Evolutionary conservation across 2,888 invertebrate species (phyloP), one percentile per base, ranked within the genome.

Genomic region (Phasia obesa): DNA sequence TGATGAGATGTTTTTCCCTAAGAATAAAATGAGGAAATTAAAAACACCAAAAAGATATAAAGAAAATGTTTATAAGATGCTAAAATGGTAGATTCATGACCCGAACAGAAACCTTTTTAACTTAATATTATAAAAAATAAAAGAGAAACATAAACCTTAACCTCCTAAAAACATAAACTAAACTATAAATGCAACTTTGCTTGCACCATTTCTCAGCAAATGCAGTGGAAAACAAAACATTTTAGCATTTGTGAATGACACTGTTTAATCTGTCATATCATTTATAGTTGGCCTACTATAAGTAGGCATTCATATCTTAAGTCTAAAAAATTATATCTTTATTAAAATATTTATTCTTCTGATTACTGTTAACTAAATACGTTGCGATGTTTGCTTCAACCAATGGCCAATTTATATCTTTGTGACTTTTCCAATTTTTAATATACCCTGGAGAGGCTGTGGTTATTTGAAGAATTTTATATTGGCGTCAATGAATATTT

Each of bases 1-100:
- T 82, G 77, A 78, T 82, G 84, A 27, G 51, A 78, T 71, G 64
- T n/a, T 65, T 53, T 59, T 64, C 53, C 13, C 19, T 27, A 73
- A 49, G 35, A 71, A 59, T 15, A 35, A 44, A 82, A 51, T 55
- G 42, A 47, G 64, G 53, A 35, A 51, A 75, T 7, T 9, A 81
- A 19, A 19, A 70, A 35, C 5, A 67, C 15, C 11, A 83, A 84
- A 77, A 79, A 59, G 55, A 59, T 62, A 55, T 11, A 35, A 62
- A 75, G 64, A 31, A 84, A 80, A 79, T 77, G 81, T 55, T 76
- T 90, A 90, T 89, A 89, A 90, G 91, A 90, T 89, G 90, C 89
- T 90, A 90, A 90, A 90, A 91, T 89, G 91, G 89, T 88, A 88
- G 90, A 91, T 90, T 90, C 91, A 90, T 91, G 91, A 89, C 90